Evolutionary conservation across 2,113 vertebrate species (phyloP).

Genomic region (Ramphastos sulfuratus): DNA sequence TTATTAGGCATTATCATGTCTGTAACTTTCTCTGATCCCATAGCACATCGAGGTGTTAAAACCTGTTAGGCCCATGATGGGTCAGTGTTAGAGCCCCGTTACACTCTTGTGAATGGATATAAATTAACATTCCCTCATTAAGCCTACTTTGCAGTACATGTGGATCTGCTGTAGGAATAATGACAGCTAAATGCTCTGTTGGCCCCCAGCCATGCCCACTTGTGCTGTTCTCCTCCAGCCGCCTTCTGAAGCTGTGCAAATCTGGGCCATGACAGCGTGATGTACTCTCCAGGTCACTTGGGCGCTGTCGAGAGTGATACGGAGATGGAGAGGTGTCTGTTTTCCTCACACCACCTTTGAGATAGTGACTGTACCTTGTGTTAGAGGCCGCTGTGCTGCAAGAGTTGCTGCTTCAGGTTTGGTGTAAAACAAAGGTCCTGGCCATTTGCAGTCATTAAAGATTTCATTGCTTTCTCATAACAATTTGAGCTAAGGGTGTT

Average conservation of each 20-base stretch:
- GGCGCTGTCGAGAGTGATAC: rapidly evolving
- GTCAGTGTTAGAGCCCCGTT: background rate
- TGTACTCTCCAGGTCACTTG: rapidly evolving
- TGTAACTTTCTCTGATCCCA: slow-evolving; percentile 38
- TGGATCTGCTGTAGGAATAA: slow-evolving; percentile 13
- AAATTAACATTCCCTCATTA: slow-evolving; percentile 40
- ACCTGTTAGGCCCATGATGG: background rate
- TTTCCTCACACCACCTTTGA: background rate
- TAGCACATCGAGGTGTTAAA: background rate
- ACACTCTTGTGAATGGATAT: background rate
- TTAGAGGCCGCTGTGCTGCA: background rate
- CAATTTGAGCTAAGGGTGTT: slow-evolving; percentile 9
- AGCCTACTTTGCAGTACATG: background rate
- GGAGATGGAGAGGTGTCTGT: background rate
- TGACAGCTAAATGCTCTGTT: slow-evolving; percentile 33
- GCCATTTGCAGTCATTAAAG: background rate
- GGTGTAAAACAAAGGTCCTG: background rate
- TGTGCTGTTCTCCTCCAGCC: background rate
- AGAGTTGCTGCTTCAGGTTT: background rate
- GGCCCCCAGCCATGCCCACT: slow-evolving; percentile 9
- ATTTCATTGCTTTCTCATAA: slow-evolving; percentile 7
- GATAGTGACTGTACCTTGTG: background rate
- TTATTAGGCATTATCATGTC: slow-evolving; percentile 62
- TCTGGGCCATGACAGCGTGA: background rate
- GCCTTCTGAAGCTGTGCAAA: background rate